phyloP scores from a whole-genome alignment of 2,113 vertebrate species.

The Aleadryas rufinucha region DNA sequence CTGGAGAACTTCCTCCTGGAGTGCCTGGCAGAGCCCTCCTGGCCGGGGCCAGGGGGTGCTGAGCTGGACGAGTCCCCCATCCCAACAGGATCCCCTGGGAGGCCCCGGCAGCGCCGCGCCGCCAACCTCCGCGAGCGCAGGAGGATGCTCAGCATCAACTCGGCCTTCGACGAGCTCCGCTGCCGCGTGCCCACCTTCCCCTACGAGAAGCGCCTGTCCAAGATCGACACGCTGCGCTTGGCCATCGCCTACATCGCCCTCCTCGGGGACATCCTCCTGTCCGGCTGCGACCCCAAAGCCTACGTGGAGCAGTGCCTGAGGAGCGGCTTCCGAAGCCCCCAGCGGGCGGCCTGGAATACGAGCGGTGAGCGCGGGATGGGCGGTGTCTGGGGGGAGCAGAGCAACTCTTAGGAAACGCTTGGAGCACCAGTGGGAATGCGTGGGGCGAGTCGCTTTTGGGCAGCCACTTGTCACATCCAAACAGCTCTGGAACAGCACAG shows the following conservation, averaged over 20 bases:
- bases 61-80: slow-evolving; percentile 62
- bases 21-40: slow-evolving; percentile 26
- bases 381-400: fast-evolving
- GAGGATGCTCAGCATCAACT: slow-evolving; percentile 78
- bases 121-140: slow-evolving; percentile 81
- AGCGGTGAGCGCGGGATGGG: slow-evolving; percentile 64
- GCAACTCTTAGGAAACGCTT: too few species aligned
- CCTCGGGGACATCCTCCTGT: slow-evolving; percentile 78
- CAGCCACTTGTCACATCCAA: fast-evolving
- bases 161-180: slow-evolving; percentile 77
- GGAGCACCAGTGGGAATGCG: too few species aligned
- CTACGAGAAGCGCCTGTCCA: slow-evolving; percentile 80
- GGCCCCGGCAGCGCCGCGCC: slow-evolving; percentile 51
- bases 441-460: fast-evolving
- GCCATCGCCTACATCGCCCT: slow-evolving; percentile 82
- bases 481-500: fast-evolving
- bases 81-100: not conserved
- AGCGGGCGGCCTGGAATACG: slow-evolving; percentile 76
- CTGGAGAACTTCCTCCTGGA: slow-evolving; percentile 68
- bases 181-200: slow-evolving; percentile 79
- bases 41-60: slow-evolving; percentile 33
- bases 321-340: slow-evolving; percentile 67
- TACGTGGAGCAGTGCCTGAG: slow-evolving; percentile 78
- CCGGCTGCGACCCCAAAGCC: slow-evolving; percentile 75
- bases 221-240: slow-evolving; percentile 77